Evolutionary conservation across 2,113 vertebrate genomes (phyloP).

Genomic region (Panurus biarmicus): DNA sequence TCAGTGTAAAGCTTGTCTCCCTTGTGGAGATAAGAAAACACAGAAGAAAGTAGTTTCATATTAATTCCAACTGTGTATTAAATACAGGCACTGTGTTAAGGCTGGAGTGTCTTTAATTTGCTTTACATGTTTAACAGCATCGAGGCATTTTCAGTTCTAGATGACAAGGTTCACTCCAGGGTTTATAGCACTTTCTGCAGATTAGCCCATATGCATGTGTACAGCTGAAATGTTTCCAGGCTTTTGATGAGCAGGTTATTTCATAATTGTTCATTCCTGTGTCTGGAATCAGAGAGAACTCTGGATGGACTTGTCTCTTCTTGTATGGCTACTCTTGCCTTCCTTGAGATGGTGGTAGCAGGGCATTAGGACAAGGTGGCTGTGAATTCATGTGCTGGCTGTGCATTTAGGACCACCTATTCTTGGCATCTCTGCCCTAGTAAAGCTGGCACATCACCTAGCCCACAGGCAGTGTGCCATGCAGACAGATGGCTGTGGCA

Average conservation of each 20-base stretch:
- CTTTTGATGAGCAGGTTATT: not conserved
- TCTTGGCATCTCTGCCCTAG: not conserved
- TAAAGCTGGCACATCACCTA: slow-evolving; percentile 10
- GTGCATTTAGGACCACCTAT: not conserved
- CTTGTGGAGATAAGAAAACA: not conserved
- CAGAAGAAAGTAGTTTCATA: not conserved
- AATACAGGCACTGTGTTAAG: not conserved
- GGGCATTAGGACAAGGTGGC: not conserved
- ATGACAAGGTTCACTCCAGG: not conserved
- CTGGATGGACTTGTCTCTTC: not conserved
- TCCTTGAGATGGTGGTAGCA: not conserved
- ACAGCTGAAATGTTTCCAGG: not conserved
- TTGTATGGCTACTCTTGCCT: not conserved
- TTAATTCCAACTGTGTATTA: not conserved
- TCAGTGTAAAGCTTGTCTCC: not conserved
- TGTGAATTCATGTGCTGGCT: not conserved
- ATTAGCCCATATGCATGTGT: not conserved
- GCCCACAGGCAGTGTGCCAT: not conserved
- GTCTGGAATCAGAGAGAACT: not conserved
- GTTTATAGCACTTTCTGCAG: not conserved
- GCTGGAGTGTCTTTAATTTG: slow-evolving; percentile 23
- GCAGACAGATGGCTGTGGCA: slow-evolving; percentile 45
- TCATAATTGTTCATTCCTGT: not conserved
- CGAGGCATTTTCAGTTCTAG: not conserved
- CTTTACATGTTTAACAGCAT: not conserved